Base-by-base conservation (phyloP, 1,140 invertebrate genomes). In the Danaus melanippus region DNA sequence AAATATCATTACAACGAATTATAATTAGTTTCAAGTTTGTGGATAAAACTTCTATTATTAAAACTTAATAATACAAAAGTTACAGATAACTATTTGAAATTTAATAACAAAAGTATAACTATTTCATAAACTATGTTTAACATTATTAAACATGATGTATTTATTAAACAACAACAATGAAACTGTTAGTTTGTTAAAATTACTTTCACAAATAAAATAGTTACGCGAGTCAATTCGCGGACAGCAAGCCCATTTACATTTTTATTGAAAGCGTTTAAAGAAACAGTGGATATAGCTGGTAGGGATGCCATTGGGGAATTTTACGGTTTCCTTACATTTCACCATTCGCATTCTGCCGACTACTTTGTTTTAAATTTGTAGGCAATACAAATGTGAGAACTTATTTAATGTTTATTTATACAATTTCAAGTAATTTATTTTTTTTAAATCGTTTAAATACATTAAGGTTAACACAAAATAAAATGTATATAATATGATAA, bases 231-330 rank as follows among this genome's bases (percentile, higher is more conserved):
- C 73, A 67, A 76, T 76, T 71, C 61, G 64, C 64, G 67, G 66
- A 67, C 69, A 67, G 65, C 67, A 64, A 63, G 69, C 71, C 53
- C 57, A 79, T 82, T 82, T 79, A 69, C 72, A 80, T 80, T 78
- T 80, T 79, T 80, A 74, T 79, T 77, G 74, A 65, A 70, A 71
- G 60, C 69, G 76, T 78, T 80, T 79, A 71, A 76, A 71, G 76
- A 79, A 74, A 72, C 74, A 76, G 74, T 72, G 67, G 65, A 65
- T 68, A 40, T 65, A 58, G 62, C 56, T 64, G 60, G 60, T 63
- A 53, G 52, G 55, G 52, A 61, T 65, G 56, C 62, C 64, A 61
- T 69, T 66, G 57, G 62, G 60, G 64, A 69, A 59, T 66, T 74
- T 68, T 61, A 62, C 56, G 57, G 58, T 48, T 60, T 58, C 54